Conservation (phyloP, 2,113 vertebrate genomes). For the Apaloderma vittatum region DNA sequence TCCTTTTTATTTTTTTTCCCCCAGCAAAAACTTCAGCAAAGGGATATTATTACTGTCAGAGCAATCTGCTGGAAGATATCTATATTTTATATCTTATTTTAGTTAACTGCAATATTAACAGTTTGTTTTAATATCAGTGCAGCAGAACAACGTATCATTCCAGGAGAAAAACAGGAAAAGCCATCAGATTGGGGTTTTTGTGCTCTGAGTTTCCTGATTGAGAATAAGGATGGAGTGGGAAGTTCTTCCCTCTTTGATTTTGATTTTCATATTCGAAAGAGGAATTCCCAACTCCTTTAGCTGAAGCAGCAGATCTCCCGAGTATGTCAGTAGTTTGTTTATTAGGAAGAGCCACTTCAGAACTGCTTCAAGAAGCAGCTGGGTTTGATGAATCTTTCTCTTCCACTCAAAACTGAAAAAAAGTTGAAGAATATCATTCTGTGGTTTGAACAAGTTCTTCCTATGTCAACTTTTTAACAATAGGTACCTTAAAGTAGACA, state of each 20-base stretch:
- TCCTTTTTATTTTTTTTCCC: neutral
- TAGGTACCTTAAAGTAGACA: neutral
- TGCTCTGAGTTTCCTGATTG: neutral
- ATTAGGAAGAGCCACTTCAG: neutral
- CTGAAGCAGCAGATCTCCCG: neutral
- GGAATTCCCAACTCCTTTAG: neutral
- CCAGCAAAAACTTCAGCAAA: neutral
- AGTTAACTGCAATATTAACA: neutral
- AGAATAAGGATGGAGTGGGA: neutral
- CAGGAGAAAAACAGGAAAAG: neutral
- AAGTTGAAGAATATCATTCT: neutral
- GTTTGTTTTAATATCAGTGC: neutral
- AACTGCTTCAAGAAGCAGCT: neutral
- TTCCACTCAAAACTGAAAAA: neutral
- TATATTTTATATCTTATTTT: neutral
- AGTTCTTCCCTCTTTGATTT: neutral
- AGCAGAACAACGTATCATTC: neutral
- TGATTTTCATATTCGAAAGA: neutral
- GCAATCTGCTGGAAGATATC: neutral
- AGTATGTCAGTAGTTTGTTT: neutral
- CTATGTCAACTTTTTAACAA: neutral
- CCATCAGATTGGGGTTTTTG: neutral
- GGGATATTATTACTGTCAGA: neutral
- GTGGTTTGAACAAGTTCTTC: neutral
- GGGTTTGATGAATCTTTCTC: neutral